Percentiles rank a stretch among this genome's conserved stretches.
Conservation (phyloP, 2,797 vertebrate genomes). For the Furcifer pardalis region DNA sequence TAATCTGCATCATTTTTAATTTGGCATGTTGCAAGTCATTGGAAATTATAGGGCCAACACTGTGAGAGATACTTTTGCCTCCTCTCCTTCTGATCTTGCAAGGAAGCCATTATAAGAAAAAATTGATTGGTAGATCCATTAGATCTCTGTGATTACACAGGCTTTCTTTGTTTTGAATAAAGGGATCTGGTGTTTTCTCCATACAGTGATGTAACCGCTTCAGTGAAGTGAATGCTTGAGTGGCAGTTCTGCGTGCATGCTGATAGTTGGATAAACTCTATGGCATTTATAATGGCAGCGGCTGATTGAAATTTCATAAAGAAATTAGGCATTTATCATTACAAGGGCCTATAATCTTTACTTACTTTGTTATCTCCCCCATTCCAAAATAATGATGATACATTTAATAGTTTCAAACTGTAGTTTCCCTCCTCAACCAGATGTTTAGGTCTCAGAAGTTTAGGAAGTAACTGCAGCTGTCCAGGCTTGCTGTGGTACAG, state of each 20-base stretch:
- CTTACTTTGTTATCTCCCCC: background rate
- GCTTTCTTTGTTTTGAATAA: background rate
- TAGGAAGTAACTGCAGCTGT: background rate
- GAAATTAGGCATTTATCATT: background rate
- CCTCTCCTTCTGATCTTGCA: background rate
- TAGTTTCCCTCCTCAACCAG: background rate
- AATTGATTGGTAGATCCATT: background rate
- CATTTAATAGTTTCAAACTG: background rate
- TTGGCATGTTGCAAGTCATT: slow-evolving; percentile 49
- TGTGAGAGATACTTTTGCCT: background rate
- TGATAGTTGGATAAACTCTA: background rate
- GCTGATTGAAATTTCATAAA: background rate
- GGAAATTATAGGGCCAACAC: background rate
- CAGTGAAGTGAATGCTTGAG: background rate
- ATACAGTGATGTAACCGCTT: background rate
- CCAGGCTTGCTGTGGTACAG: background rate
- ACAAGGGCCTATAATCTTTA: background rate
- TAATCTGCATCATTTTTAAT: slow-evolving; percentile 30
- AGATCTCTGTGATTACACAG: background rate
- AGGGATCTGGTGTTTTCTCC: background rate
- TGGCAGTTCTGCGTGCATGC: background rate
- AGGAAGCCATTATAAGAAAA: background rate
- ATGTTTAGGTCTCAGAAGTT: background rate
- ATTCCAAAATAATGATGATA: too few species aligned
- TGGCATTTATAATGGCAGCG: background rate